Conservation (phyloP, 2,888 invertebrate genomes). For the Allophyes oxyacanthae region DNA sequence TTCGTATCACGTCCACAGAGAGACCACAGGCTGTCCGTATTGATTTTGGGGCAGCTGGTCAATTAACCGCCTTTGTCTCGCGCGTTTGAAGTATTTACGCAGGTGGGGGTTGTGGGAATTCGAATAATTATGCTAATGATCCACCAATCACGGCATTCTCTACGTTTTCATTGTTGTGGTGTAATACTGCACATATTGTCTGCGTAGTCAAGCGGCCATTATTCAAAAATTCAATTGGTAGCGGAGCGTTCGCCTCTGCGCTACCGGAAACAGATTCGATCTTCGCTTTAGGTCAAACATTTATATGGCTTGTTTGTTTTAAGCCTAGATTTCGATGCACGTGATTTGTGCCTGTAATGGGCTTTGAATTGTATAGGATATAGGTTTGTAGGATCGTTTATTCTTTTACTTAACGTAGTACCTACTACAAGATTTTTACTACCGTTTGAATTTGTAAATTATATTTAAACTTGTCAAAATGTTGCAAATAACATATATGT, state of each 20-base stretch:
- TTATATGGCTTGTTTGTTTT: slow-evolving; percentile 18
- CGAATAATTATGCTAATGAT: slow-evolving; percentile 32
- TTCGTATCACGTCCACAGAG: slow-evolving; percentile 71
- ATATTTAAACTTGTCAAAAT: too few relatives aligned
- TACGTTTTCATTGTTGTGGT: not conserved
- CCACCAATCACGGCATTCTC: not conserved
- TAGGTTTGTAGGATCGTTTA: not conserved
- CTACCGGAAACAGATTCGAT: slow-evolving; percentile 20
- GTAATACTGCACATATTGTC: slow-evolving; percentile 2
- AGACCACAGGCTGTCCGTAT: slow-evolving; percentile 61
- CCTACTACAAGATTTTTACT: too few relatives aligned
- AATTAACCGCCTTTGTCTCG: slow-evolving; percentile 67
- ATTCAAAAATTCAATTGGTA: slow-evolving; percentile 19
- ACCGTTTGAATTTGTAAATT: too few relatives aligned
- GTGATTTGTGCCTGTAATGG: slow-evolving; percentile 17
- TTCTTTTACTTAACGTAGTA: too few relatives aligned
- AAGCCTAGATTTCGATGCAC: slow-evolving; percentile 1
- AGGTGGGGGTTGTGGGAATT: not conserved
- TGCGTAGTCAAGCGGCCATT: slow-evolving; percentile 9
- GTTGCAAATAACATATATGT: too few relatives aligned
- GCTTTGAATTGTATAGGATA: not conserved
- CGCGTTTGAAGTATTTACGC: slow-evolving; percentile 26
- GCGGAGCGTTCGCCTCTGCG: slow-evolving; percentile 8
- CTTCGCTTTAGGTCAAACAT: slow-evolving; percentile 31
- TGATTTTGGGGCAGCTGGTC: slow-evolving; percentile 67